Evolutionary conservation across 2,888 invertebrate genomes (phyloP).

Genomic region (Brachyptera putata): DNA sequence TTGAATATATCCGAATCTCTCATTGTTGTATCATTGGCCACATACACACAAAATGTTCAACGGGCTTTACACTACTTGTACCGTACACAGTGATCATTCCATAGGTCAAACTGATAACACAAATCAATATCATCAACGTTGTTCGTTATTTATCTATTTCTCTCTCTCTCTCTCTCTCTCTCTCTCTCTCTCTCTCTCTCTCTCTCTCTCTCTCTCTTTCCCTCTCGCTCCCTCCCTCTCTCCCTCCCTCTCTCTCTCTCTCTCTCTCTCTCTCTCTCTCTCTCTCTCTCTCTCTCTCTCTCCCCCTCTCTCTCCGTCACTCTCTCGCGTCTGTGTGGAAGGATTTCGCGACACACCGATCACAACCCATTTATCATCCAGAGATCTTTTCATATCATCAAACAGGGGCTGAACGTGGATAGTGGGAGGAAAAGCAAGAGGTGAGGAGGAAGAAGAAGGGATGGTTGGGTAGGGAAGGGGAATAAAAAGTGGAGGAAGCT

Average conservation of each 20-base stretch:
- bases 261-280: too few relatives aligned
- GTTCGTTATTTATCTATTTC: background rate
- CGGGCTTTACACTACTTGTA: too few relatives aligned
- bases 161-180: background rate
- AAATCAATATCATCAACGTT: too few relatives aligned
- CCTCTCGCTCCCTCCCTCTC: background rate
- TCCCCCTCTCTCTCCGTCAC: background rate
- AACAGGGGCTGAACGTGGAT: background rate
- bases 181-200: background rate
- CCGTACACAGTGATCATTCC: too few relatives aligned
- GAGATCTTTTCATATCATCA: conserved; percentile 12
- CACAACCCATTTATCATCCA: conserved; percentile 11
- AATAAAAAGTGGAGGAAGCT: conserved; percentile 16
- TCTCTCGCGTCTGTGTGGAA: background rate
- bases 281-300: background rate
- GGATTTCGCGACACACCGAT: conserved; percentile 11
- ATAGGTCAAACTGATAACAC: too few relatives aligned
- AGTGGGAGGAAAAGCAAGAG: too few relatives aligned
- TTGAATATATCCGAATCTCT: too few relatives aligned
- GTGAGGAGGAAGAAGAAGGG: background rate
- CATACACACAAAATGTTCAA: too few relatives aligned
- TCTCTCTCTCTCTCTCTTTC: background rate
- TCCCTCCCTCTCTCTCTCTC: too few relatives aligned
- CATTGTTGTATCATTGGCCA: too few relatives aligned
- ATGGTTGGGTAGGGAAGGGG: conserved; percentile 3